Evolutionary conservation across 2,888 invertebrate genomes (phyloP), one percentile per base, ranked within the genome.

Genomic region (Pristionchus fissidentatus): DNA sequence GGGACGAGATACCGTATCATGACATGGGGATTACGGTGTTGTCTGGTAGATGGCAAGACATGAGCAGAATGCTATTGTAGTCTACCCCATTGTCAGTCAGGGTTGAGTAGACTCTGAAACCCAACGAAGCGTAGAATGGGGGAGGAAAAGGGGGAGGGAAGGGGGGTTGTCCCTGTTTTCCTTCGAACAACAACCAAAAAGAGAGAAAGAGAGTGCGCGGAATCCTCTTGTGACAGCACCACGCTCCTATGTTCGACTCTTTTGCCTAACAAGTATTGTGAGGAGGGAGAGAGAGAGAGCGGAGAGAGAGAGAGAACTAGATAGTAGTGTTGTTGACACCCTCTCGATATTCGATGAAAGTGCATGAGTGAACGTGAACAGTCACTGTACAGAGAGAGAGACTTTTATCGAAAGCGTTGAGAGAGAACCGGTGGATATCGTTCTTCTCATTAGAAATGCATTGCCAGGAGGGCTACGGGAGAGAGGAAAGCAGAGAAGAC

Each of bases 121-220:
- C n/a, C n/a, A n/a, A n/a, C n/a, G 62, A 32, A 62, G 62, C 62
- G 62, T 62, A 35, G n/a, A n/a, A 62, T 35, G 62, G 62, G 32
- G 15, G 62, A 62, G n/a, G 46, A 46, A n/a, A 26, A 26, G 57
- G n/a, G 29, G n/a, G n/a, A n/a, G n/a, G 57, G 57, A 7, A 62
- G 35, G 62, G 62, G 35, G 62, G 62, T 62, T 62, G 35, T 35
- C 62, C 35, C 62, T 35, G 35, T 62, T 62, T 62, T 62, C 32
- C 15, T 13, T 62, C n/a, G 62, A 62, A 62, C 62, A 62, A 62
- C 62, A n/a, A n/a, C n/a, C n/a, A 62, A 62, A 57, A 35, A 35
- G 62, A 55, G 55, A 55, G 35, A 57, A 57, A 26, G 62, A 62
- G 62, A 35, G 62, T 62, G 32, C 62, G 35, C 13, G 62, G 62